Evolutionary conservation across 2,797 vertebrate genomes (phyloP).

Genomic region (Sorex maritimensis): DNA sequence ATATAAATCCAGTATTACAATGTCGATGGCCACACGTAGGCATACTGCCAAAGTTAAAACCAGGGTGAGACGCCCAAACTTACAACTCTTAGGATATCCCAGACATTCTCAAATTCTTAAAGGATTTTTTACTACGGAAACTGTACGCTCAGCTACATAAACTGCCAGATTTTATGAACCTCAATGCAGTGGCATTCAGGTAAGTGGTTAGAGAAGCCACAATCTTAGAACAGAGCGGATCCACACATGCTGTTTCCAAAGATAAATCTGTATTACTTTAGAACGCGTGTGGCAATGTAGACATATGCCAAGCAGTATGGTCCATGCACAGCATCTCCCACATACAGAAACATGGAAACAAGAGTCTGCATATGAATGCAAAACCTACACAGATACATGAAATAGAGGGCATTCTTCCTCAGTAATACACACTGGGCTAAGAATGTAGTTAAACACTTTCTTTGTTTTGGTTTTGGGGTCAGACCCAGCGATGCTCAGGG

Average conservation of each 20-base stretch:
- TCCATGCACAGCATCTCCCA: background rate
- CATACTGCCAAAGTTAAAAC: slow-evolving; percentile 13
- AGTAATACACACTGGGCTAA: background rate
- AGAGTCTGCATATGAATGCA: background rate
- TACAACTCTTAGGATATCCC: background rate
- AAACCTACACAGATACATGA: background rate
- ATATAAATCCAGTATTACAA: slow-evolving; percentile 38
- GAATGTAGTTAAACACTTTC: background rate
- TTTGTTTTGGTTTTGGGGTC: too few species aligned
- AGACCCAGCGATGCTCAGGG: too few species aligned
- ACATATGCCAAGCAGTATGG: background rate
- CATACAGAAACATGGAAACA: slow-evolving; percentile 34
- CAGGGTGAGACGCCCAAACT: background rate
- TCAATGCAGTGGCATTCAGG: background rate
- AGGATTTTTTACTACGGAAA: background rate
- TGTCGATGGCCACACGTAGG: background rate
- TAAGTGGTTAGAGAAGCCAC: background rate
- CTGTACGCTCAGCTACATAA: background rate
- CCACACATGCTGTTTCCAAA: too few species aligned
- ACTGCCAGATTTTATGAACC: background rate
- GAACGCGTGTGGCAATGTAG: background rate
- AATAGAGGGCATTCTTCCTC: background rate
- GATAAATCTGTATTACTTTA: background rate
- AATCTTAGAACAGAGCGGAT: background rate
- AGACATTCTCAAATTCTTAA: slow-evolving; percentile 34